Evolutionary conservation across 64 coral and sea anemone species (phyloP), one percentile per base, ranked within the genome.

Genomic region (Dendrophyllia cribrosa): DNA sequence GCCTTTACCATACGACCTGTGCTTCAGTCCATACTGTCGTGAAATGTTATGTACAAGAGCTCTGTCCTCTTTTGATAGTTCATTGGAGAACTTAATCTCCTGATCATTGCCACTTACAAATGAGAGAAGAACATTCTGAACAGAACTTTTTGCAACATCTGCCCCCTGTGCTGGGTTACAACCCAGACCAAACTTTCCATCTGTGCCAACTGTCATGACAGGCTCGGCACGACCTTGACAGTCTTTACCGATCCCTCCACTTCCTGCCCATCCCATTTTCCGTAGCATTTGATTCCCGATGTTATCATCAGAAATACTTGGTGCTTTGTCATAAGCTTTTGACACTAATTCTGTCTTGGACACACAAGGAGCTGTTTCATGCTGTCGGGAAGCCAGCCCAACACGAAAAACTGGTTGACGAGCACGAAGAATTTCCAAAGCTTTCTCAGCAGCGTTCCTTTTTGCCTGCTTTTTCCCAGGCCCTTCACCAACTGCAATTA

Each of bases 241-340:
- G 58, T 82, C 90, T 25, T 95, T 95, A 19, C 89, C 90, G 11
- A 95, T 55, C 56, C 93, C 93, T n/a, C 96, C 96, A 69, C 59
- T 86, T 47, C 96, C 96, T 46, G 75, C 91, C 96, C 96, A 98
- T 20, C 96, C 96, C 96, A 98, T 98, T 87, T 90, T 95, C 15
- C 90, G 86, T 58, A 98, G 79, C 69, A 98, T 87, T 72, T 91
- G 90, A 83, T 90, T 98, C 24, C 96, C 96, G 44, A 98, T 67
- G 75, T 98, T 98, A 48, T 82, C 76, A 26, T 98, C 96, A 47
- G 93, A 59, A 26, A 98, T 98, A 24, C 51, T 75, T 21, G 94
- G 83, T 12, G 96, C 64, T 17, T 93, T 84, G 13, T 83, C 20
- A 59, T 77, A 94, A 74, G 95, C 95, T 72, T 91, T 86, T 22